These are phyloP conservation scores for Eurosta solidaginis DNA, from an alignment of 1,140 invertebrate genomes.

Conservation along the genomic window DNA sequence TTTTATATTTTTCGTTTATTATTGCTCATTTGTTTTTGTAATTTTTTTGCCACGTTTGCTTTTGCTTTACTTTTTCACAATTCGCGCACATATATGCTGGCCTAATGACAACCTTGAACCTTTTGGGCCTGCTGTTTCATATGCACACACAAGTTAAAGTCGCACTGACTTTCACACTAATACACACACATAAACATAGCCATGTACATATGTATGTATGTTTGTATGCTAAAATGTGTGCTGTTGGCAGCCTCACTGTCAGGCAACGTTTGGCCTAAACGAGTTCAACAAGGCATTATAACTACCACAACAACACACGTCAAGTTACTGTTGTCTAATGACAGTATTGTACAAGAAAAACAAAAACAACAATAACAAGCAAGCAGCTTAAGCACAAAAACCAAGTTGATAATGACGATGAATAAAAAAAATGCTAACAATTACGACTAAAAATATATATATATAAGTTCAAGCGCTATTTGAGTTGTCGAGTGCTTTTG, in stretches of 20 bases:
- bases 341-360: background rate
- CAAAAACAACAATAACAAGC: background rate
- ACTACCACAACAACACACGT: background rate
- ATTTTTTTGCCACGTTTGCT: background rate
- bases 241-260: slow-evolving; percentile 4
- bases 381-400: background rate
- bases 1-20: background rate
- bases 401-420: background rate
- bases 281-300: slow-evolving; percentile 21
- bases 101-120: slow-evolving; percentile 29
- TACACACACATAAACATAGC: background rate
- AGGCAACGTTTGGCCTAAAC: background rate
- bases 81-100: background rate
- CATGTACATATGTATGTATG: slow-evolving; percentile 13
- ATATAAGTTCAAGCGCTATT: slow-evolving; percentile 25
- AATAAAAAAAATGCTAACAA: slow-evolving; percentile 6
- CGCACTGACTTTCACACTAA: background rate
- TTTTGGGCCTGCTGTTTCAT: slow-evolving; percentile 16
- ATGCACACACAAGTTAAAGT: background rate
- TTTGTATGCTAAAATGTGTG: slow-evolving; percentile 13
- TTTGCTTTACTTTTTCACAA: slow-evolving; percentile 2
- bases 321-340: background rate
- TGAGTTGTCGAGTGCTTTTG: slow-evolving; percentile 9
- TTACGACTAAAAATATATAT: slow-evolving; percentile 27
- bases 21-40: slow-evolving; percentile 5